Percentiles rank a stretch among this genome's conserved stretches.
These are phyloP conservation scores for Thalassoma bifasciatum DNA, from an alignment of 2,113 vertebrate species.

Conservation along the genomic window DNA sequence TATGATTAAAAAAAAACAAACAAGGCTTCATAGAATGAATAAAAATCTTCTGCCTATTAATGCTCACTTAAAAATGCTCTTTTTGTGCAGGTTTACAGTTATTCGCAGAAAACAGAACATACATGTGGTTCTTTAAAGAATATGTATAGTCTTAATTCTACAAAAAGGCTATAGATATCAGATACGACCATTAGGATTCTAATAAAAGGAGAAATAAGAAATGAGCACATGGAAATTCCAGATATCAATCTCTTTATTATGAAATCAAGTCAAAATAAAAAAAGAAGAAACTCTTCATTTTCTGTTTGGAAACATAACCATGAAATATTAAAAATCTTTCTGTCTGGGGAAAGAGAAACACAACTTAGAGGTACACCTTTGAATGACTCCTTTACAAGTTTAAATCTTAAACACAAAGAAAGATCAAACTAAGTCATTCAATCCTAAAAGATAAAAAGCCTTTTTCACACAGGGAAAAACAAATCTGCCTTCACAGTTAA, in stretches of 20 bases:
- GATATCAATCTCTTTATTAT: constrained; percentile 85
- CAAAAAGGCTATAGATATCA: no score
- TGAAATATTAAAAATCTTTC: constrained; percentile 72
- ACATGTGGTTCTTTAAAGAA: no score
- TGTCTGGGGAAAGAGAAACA: constrained; percentile 42
- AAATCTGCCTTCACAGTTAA: constrained; percentile 60
- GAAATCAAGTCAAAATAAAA: constrained; percentile 82
- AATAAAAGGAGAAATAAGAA: neutral
- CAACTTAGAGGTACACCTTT: constrained; percentile 47
- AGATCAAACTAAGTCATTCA: constrained; percentile 66
- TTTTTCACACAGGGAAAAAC: constrained; percentile 40
- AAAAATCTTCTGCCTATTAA: no score
- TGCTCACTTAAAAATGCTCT: no score
- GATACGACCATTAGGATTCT: neutral
- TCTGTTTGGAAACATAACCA: constrained; percentile 67
- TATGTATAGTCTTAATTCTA: no score
- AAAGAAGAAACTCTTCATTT: constrained; percentile 71
- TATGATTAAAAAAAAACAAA: no score
- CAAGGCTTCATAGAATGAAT: no score
- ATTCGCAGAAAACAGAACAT: no score
- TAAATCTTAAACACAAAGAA: constrained; percentile 64
- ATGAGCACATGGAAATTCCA: neutral
- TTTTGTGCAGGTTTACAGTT: no score
- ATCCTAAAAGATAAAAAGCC: constrained; percentile 61
- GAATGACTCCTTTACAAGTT: constrained; percentile 52